Percentiles rank a stretch among this genome's conserved stretches.
Evolutionary conservation across 1,140 invertebrate genomes (phyloP).

Genomic region (Cyrtorhinus lividipennis): DNA sequence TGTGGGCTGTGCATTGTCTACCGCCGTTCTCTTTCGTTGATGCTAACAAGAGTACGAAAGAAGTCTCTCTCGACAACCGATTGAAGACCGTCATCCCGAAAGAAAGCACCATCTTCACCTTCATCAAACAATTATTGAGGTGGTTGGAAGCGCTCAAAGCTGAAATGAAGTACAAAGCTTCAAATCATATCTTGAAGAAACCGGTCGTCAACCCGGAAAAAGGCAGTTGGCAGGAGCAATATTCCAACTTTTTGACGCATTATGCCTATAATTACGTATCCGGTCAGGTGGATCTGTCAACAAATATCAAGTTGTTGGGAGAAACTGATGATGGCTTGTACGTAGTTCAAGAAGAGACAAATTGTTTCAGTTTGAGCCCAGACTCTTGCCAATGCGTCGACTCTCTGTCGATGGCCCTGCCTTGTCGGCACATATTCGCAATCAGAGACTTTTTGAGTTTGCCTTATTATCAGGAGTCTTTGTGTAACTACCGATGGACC

Average conservation of each 20-base stretch:
- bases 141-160: not conserved
- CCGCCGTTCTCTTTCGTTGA: not conserved
- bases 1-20: not conserved
- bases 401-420: not conserved
- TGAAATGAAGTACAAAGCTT: slow-evolving; percentile 9
- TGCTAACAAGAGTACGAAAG: not conserved
- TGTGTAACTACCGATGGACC: slow-evolving; percentile 6
- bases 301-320: not conserved
- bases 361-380: not conserved
- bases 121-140: slow-evolving; percentile 1
- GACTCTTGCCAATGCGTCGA: slow-evolving; percentile 2
- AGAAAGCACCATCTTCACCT: not conserved
- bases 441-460: not conserved
- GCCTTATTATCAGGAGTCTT: not conserved
- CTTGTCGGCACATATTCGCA: not conserved
- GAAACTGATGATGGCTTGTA: not conserved
- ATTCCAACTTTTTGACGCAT: slow-evolving; percentile 2
- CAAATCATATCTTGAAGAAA: slow-evolving; percentile 1
- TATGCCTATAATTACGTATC: slow-evolving; percentile 10
- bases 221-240: slow-evolving; percentile 6
- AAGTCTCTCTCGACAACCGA: not conserved
- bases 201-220: not conserved
- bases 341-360: not conserved
- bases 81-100: not conserved
- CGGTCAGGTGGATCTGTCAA: not conserved